Base-by-base conservation (phyloP, 2,113 vertebrate genomes). In the Tympanuchus pallidicinctus region DNA sequence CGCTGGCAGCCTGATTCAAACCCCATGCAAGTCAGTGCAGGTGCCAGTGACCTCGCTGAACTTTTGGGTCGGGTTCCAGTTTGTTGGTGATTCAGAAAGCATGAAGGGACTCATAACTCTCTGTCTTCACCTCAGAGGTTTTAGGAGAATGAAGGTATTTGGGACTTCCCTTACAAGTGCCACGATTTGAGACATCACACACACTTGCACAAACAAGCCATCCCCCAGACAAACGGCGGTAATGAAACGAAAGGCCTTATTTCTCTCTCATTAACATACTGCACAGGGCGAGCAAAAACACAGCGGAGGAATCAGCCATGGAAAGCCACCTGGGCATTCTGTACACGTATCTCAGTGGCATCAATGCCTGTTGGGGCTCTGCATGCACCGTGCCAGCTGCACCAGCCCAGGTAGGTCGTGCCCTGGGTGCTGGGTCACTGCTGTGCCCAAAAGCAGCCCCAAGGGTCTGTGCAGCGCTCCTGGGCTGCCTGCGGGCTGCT, bases 131-230 rank as follows among this genome's bases (percentile, higher is more conserved):
- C 63, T 83, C 32, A 11, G 21, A 13, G 36, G 38, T 21, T 90
- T 83, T 17, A 75, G 22, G 30, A 66, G 28, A 40, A 60, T 32
- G 10, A 27, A 70, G n/a, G 34, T 60, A 3, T 59, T 40, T 38
- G 57, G 64, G 40, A 71, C 63, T 13, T 47, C 43, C 52, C 78
- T 25, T 10, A 42, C 43, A 65, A 17, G 38, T 45, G 34, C 32
- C 50, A 52, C 21, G 52, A 20, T 52, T 2, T 0, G 1, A 67
- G 63, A 40, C 48, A 54, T 64, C 67, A 32, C 2, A 30, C 0
- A 2, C 9, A 19, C 24, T 57, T 15, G 13, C 42, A 70, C 59
- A 69, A 88, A 12, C 12, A 80, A 71, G 40, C 8, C 24, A 52
- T 32, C 34, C n/a, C 24, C 78, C 42, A 38, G 48, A 19, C 30